Percentiles rank a stretch among this genome's conserved stretches.
phyloP scores from a whole-genome alignment of 2,113 vertebrate genomes.

The Istiophorus platypterus region DNA sequence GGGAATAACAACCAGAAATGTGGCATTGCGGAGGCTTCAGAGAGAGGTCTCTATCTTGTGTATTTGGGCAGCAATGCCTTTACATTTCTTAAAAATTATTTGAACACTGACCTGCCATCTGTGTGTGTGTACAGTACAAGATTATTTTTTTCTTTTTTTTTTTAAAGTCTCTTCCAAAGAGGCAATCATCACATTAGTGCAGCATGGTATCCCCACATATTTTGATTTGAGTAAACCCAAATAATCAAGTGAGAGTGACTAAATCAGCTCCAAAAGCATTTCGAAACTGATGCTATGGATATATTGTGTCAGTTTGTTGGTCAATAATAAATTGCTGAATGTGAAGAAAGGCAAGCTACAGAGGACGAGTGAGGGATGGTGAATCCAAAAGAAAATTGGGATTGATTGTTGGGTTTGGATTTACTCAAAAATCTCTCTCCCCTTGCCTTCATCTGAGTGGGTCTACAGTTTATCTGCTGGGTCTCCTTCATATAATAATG shows the following conservation, averaged over 20 bases:
- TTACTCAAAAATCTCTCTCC: constrained; percentile 57
- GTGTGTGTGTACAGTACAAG: constrained; percentile 65
- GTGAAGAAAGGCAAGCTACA: constrained; percentile 45
- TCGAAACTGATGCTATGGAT: constrained; percentile 43
- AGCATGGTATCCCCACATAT: constrained; percentile 48
- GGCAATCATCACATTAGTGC: constrained; percentile 43
- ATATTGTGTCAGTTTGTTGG: constrained; percentile 47
- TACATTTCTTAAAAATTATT: constrained; percentile 64
- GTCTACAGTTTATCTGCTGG: constrained; percentile 70
- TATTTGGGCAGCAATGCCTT: constrained; percentile 68
- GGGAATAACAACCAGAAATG: constrained; percentile 59
- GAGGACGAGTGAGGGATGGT: constrained; percentile 57
- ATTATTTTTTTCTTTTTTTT: constrained; percentile 55
- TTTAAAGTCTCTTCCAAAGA: constrained; percentile 48
- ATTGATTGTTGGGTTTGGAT: constrained; percentile 75
- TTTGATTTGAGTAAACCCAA: constrained; percentile 58
- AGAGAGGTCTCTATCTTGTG: constrained; percentile 64
- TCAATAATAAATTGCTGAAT: constrained; percentile 56
- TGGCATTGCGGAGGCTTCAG: constrained; percentile 65
- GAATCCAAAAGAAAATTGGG: constrained; percentile 69
- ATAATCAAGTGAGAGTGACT: constrained; percentile 61
- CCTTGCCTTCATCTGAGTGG: constrained; percentile 43
- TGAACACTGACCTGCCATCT: constrained; percentile 75
- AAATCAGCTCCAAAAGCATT: constrained; percentile 50
- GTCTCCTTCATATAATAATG: constrained; percentile 77